Evolutionary conservation across 2,797 vertebrate species (phyloP), one percentile per base, ranked within the genome.

Genomic region (Catamblyrhynchus diadema): DNA sequence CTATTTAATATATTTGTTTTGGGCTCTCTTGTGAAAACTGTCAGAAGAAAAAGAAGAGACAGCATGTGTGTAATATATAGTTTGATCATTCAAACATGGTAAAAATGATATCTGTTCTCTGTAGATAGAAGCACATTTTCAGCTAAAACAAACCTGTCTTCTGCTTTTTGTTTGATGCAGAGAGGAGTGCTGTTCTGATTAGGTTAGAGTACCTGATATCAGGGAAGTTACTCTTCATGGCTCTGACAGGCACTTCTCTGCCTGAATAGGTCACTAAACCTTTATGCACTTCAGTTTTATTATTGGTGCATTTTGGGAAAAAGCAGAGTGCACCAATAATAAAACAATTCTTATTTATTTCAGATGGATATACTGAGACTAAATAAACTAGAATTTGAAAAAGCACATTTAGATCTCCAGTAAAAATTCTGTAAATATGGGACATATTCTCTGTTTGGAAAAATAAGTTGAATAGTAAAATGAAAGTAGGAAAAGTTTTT

Each of bases 1-100:
- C 10, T 70, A 60, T 88, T 71, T 90, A 91, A 81, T n/a, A 25
- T 72, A 75, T 84, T 96, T 97, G 96, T 78, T 94, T 94, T 42
- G 69, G 69, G 44, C 32, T 96, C 81, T 92, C 48, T 61, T 71
- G 69, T 91, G 86, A 78, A 94, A 92, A 91, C 48, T 87, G 67
- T 78, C 48, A 82, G 84, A 90, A 87, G 47, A 81, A 93, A 84
- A 92, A 70, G 70, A 92, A 66, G 60, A 94, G 54, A 60, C 48
- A 87, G 79, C 44, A 71, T 3, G 9, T 50, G 24, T 91, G 57
- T 94, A 94, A 81, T 72, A 69, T 14, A 69, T 57, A 82, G 84
- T 74, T 82, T 84, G 65, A 90, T 93, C 71, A 67, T 64, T 71
- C 67, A 91, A 89, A 92, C 48, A 32, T 15, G 24, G 32, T 57